Percentiles rank a stretch among this genome's conserved stretches.
phyloP scores from a whole-genome alignment of 2,113 vertebrate species.

The Phoxinus phoxinus region DNA sequence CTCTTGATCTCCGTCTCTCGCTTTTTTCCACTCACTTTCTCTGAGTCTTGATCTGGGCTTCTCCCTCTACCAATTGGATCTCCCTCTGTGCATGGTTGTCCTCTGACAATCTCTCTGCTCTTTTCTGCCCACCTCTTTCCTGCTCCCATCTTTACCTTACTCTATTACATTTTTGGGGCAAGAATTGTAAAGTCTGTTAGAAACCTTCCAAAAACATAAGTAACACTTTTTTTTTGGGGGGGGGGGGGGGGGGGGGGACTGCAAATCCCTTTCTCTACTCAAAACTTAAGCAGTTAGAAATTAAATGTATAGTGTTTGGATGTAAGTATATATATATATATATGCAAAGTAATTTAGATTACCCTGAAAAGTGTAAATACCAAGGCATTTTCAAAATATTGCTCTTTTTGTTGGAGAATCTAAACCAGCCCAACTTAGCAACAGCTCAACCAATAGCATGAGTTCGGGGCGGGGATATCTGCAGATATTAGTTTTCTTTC shows the following conservation, averaged over 20 bases:
- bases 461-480: background rate
- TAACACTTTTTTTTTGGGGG: background rate
- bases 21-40: background rate
- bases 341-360: too few relatives aligned
- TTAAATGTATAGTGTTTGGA: background rate
- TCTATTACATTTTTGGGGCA: slow-evolving; percentile 61
- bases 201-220: slow-evolving; percentile 83
- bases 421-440: background rate
- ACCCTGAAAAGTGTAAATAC: background rate
- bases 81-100: slow-evolving; percentile 61
- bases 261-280: background rate
- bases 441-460: background rate
- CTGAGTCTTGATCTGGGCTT: slow-evolving; percentile 21
- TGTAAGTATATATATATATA: too few relatives aligned
- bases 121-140: slow-evolving; percentile 31
- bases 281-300: background rate
- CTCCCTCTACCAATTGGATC: slow-evolving; percentile 36
- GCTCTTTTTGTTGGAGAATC: background rate
- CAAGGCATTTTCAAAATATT: background rate
- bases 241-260: too few relatives aligned
- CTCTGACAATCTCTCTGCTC: slow-evolving; percentile 53
- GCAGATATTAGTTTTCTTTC: too few relatives aligned
- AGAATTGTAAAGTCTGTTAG: slow-evolving; percentile 91
- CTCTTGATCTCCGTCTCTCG: slow-evolving; percentile 33
- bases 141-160: background rate